phyloP scores from a whole-genome alignment of 1,140 invertebrate species.

The Spodoptera litura region DNA sequence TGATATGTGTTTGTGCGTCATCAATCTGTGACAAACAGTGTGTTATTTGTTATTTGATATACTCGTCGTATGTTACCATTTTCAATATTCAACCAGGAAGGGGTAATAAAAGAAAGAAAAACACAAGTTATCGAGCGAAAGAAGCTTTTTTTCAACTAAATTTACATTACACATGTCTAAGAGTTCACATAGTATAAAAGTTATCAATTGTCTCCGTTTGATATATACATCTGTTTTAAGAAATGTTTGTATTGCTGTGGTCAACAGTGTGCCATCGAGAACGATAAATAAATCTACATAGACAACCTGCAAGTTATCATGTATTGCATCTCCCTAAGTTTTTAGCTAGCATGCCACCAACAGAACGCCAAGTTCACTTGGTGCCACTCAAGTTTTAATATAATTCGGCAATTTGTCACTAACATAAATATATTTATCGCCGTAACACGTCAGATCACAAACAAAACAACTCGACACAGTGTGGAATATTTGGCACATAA shows the following conservation, averaged over 20 bases:
- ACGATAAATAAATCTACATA: conserved; percentile 42
- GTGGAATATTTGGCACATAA: conserved; percentile 58
- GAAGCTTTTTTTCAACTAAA: conserved; percentile 84
- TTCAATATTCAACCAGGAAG: conserved; percentile 22
- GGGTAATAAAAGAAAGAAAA: conserved; percentile 59
- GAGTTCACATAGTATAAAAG: conserved; percentile 75
- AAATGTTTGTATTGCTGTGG: conserved; percentile 25
- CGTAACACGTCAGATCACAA: conserved; percentile 6
- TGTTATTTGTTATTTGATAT: neutral
- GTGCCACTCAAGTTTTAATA: neutral
- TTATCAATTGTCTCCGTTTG: conserved; percentile 36
- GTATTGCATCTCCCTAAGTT: neutral
- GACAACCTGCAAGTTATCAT: conserved; percentile 10
- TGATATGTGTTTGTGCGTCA: neutral
- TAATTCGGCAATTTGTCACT: neutral
- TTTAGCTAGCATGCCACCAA: neutral
- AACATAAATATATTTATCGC: conserved; percentile 31
- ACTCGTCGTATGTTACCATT: too few relatives aligned
- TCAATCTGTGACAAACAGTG: neutral
- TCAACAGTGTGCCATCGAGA: conserved; percentile 29
- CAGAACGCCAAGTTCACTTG: neutral
- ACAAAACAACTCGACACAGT: conserved; percentile 3
- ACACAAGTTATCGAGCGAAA: conserved; percentile 74
- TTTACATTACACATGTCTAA: conserved; percentile 74
- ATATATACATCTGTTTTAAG: conserved; percentile 46